These are phyloP conservation scores for Aulostomus chinensis DNA, from an alignment of 2,797 vertebrate species.

Conservation along the genomic window DNA sequence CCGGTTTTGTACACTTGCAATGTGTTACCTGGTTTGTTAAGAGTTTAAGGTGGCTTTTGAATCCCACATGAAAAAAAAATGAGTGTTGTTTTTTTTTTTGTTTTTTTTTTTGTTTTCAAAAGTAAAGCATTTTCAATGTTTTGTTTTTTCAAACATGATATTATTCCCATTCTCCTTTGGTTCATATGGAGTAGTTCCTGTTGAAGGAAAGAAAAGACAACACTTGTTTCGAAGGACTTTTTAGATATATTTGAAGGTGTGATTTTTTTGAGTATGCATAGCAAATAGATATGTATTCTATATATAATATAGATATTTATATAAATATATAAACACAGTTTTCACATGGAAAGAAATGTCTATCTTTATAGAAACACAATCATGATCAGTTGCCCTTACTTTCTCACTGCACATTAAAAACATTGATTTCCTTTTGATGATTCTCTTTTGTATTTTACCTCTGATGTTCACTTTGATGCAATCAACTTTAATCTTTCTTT, in stretches of 20 bases:
- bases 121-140: slow-evolving; percentile 73
- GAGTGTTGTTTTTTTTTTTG: no score
- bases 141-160: slow-evolving; percentile 65
- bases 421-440: slow-evolving; percentile 77
- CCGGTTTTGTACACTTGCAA: slow-evolving; percentile 82
- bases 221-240: slow-evolving; percentile 83
- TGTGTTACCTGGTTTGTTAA: slow-evolving; percentile 74
- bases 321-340: slow-evolving; percentile 84
- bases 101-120: slow-evolving; percentile 67
- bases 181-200: slow-evolving; percentile 74
- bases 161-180: slow-evolving; percentile 68
- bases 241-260: slow-evolving; percentile 85
- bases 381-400: slow-evolving; percentile 84
- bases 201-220: slow-evolving; percentile 75
- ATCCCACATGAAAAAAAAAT: slow-evolving; percentile 62
- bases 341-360: slow-evolving; percentile 84
- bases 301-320: slow-evolving; percentile 87
- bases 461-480: no score
- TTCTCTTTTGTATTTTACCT: slow-evolving; percentile 66
- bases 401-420: slow-evolving; percentile 86
- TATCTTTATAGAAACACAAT: slow-evolving; percentile 86
- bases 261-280: slow-evolving; percentile 83
- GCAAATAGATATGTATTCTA: slow-evolving; percentile 86
- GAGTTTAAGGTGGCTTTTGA: slow-evolving; percentile 72
- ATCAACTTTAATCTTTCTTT: no score